Base-by-base conservation (phyloP, 1,140 invertebrate species). In the Euglossa dilemma region DNA sequence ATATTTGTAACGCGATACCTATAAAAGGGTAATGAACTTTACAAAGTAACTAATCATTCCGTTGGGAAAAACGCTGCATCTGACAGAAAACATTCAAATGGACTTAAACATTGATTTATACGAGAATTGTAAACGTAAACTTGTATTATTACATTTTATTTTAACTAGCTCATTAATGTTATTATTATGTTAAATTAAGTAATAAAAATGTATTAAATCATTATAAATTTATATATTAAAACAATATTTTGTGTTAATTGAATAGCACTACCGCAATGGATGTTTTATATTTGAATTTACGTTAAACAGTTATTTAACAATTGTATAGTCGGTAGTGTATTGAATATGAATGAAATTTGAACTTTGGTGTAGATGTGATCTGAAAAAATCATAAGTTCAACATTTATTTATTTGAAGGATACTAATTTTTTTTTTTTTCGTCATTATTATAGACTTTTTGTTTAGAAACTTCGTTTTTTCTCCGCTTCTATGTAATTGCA, bases 211-310 rank as follows among this genome's bases (percentile, higher is more conserved):
- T 91, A 91, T 83, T 86, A 89, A 90, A 89, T 75, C 78, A 90
- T 85, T 90, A 87, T 89, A 90, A 91, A 89, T 90, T 92, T 90
- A 85, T 91, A 88, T 71, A 88, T 82, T 50, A 76, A 82, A 54
- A 85, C 43, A 36, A 77, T 77, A 77, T 81, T 61, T 82, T 77
- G 52, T 71, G 64, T 64, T 86, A 52, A 54, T 86, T 85, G 11
- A 81, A 72, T 86, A 76, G 36, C 52, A 70, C 16, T 82, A 76
- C 54, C 45, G 73, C 28, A 82, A 76, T 56, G 23, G 50, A 56
- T 73, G 57, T 63, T 80, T 81, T 72, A 73, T 14, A 50, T 80
- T 43, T 43, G 3, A 36, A 8, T 50, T 18, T 23, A 63, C 20
- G 16, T 75, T 16, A 50, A 73, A 66, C 43, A n/a, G 9, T 23